Evolutionary conservation across 2,113 vertebrate genomes (phyloP).

Genomic region (Aphelocoma coerulescens): DNA sequence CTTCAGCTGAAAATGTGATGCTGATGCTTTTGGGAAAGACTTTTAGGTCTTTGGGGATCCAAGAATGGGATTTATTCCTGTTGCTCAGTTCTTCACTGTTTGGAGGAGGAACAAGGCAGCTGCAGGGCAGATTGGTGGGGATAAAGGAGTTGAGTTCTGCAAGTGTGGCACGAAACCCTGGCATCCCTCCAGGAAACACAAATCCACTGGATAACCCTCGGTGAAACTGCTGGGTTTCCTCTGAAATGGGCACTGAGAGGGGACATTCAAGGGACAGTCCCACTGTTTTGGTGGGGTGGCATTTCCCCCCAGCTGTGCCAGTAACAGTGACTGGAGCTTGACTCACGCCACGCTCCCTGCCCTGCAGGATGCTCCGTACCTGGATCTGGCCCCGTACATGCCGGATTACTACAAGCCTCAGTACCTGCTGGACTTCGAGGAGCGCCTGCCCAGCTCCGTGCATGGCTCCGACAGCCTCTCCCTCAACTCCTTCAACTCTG

Average conservation of each 20-base stretch:
- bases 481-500: conserved; percentile 94
- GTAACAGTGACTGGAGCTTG: not conserved
- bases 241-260: not conserved
- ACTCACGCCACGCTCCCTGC: not conserved
- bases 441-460: conserved; percentile 86
- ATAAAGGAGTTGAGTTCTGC: not conserved
- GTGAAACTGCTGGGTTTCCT: accelerated
- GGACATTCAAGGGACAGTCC: not conserved
- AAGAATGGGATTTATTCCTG: not conserved
- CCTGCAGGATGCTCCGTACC: conserved; percentile 89
- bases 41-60: not conserved
- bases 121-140: not conserved
- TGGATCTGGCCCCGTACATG: conserved; percentile 98
- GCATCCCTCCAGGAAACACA: not conserved
- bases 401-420: conserved; percentile 98
- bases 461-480: conserved; percentile 89
- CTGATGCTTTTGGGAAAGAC: not conserved
- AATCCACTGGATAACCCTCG: not conserved
- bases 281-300: accelerated
- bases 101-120: not conserved
- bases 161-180: accelerated
- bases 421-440: conserved; percentile 94
- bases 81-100: not conserved
- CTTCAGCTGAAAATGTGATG: accelerated
- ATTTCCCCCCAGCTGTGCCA: not conserved